A percentile compares a stretch with the other conserved stretches of the same genome.
These are phyloP conservation scores for Drosophila willistoni DNA, from an alignment of 1,140 invertebrate genomes.

Conservation along the genomic window DNA sequence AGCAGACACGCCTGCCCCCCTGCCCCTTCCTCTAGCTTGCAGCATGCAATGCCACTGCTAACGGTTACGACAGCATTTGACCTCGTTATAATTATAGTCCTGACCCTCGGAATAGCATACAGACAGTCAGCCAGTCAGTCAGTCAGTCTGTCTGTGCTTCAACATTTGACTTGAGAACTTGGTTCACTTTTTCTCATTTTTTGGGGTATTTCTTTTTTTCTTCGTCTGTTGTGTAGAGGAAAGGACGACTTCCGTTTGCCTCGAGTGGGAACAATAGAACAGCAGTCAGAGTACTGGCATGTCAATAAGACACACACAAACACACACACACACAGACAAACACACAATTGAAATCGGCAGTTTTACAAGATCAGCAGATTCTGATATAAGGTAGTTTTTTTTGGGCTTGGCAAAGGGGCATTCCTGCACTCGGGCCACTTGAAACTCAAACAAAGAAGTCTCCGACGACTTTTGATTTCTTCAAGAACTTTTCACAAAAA, in stretches of 20 bases:
- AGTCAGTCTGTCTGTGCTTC: conserved; percentile 33
- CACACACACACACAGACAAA: not conserved
- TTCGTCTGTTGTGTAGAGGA: conserved; percentile 23
- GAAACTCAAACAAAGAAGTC: conserved; percentile 52
- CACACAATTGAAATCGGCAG: conserved; percentile 43
- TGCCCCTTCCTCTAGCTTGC: conserved; percentile 17
- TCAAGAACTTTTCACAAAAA: conserved; percentile 59
- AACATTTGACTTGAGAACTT: conserved; percentile 45
- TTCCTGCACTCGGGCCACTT: conserved; percentile 59
- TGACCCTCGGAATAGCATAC: conserved; percentile 34
- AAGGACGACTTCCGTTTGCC: conserved; percentile 56
- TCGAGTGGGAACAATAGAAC: conserved; percentile 53
- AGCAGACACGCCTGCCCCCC: conserved; percentile 19
- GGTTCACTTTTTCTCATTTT: conserved; percentile 13
- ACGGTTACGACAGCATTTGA: conserved; percentile 50
- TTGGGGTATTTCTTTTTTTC: conserved; percentile 17
- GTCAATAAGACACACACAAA: conserved; percentile 65
- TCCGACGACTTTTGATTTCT: conserved; percentile 72
- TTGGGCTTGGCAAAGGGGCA: conserved; percentile 45
- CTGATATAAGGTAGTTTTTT: conserved; percentile 49
- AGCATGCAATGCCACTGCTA: conserved; percentile 13
- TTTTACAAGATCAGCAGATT: conserved; percentile 67
- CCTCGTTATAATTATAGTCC: conserved; percentile 72
- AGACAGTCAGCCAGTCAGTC: not conserved
- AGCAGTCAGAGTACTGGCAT: conserved; percentile 58